Conservation (phyloP, 2,888 invertebrate genomes). For the Tenthredo mesomela region DNA sequence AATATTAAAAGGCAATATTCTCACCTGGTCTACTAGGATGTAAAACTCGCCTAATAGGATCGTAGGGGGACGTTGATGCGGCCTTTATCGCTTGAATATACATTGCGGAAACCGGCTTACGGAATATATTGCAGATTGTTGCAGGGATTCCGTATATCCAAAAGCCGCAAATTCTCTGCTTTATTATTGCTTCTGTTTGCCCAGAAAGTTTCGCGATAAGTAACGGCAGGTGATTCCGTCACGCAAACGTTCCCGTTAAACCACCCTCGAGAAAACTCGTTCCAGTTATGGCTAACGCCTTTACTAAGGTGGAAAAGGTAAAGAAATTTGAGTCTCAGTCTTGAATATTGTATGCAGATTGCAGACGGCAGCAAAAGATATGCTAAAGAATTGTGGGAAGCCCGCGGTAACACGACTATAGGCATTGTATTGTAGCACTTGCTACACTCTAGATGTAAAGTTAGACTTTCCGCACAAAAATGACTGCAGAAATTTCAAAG, state of each 20-base stretch:
- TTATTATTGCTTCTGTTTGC: neutral
- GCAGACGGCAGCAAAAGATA: neutral
- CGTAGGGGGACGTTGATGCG: constrained; percentile 44
- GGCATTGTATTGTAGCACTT: neutral
- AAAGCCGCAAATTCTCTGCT: constrained; percentile 11
- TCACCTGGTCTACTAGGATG: constrained; percentile 45
- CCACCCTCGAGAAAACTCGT: constrained; percentile 28
- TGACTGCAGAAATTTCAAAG: neutral
- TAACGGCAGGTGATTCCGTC: constrained; percentile 30
- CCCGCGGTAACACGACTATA: constrained; percentile 19
- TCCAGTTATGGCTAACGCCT: neutral
- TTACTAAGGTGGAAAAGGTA: neutral
- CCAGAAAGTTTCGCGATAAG: constrained; percentile 3
- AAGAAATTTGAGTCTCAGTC: constrained; percentile 27
- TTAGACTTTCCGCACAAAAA: constrained; percentile 20
- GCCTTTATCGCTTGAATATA: constrained; percentile 43
- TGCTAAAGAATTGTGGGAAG: neutral
- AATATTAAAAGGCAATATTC: constrained; percentile 62
- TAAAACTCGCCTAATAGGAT: constrained; percentile 47
- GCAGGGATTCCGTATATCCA: constrained; percentile 20
- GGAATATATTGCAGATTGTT: constrained; percentile 19
- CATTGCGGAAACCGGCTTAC: neutral
- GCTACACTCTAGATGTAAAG: constrained; percentile 23
- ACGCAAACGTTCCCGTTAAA: constrained; percentile 23
- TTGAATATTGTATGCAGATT: constrained; percentile 47